Evolutionary conservation across 2,797 vertebrate genomes (phyloP), one percentile per base, ranked within the genome.

Genomic region (Odontamblyopus rebecca): DNA sequence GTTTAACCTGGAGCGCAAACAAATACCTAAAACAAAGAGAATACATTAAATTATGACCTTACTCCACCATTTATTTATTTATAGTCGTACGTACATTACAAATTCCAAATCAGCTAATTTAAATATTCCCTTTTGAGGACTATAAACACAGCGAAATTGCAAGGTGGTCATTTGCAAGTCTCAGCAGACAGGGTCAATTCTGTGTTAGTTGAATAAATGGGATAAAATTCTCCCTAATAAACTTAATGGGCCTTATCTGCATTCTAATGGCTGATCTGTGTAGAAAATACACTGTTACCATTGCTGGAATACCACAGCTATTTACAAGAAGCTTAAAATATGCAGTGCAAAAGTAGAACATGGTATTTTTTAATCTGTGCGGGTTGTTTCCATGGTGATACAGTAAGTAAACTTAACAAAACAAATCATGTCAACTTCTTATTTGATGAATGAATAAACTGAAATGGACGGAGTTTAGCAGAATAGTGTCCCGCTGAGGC

Each of bases 1-100:
- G 97, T 85, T 96, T 98, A 71, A 98, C 95, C 89, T 98, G 97
- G 84, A 98, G 92, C 38, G 97, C 97, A 81, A 98, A 98, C 83
- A 98, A 91, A 91, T 98, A 98, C 94, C 97, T 98, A 85, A 4
- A 32, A 41, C 16, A 11, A 44, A 38, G 26, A 54, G 23, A 48
- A n/a, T 41, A 9, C 48, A 35, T 35, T 48, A 23, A 57, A n/a
- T 13, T 30, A 12, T 9, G 16, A 23, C 19, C 26, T 30, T 48
- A 48, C 5, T 13, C 27, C 51, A 18, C 19, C 51, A n/a, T n/a
- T n/a, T 18, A 8, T 48, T 38, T 38, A 38, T 38, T 38, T 9
- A 38, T 38, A 2, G 35, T 0, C 35, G 0, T 9, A 38, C 9
- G 35, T 38, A 38, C 7, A 38, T 38, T 38, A n/a, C 51, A 54